These are phyloP conservation scores for Plodia interpunctella DNA, from an alignment of 1,140 invertebrate species.

Conservation along the genomic window DNA sequence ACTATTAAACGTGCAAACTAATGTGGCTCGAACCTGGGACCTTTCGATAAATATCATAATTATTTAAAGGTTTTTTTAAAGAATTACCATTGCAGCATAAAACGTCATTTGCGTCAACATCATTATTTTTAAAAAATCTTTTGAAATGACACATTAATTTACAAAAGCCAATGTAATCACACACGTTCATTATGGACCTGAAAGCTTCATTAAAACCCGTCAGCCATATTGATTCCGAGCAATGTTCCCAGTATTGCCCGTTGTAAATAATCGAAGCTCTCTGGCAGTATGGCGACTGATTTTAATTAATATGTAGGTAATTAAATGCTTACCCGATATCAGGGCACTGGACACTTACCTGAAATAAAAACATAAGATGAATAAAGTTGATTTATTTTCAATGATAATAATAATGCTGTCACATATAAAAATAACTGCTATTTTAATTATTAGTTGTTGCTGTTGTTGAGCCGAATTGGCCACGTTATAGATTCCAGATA, in stretches of 20 bases:
- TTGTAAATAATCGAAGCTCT: background rate
- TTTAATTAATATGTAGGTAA: constrained; percentile 10
- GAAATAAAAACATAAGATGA: background rate
- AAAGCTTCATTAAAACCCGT: background rate
- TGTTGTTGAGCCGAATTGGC: too few relatives aligned
- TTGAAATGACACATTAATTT: background rate
- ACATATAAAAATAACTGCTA: too few relatives aligned
- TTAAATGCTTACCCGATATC: constrained; percentile 2
- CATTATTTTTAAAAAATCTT: background rate
- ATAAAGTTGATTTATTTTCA: background rate
- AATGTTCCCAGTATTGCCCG: background rate
- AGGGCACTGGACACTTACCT: background rate
- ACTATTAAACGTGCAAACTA: too few relatives aligned
- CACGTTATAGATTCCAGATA: too few relatives aligned
- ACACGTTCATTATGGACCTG: background rate
- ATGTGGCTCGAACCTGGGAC: too few relatives aligned
- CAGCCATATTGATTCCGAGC: background rate
- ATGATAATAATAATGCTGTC: too few relatives aligned
- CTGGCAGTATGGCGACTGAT: background rate
- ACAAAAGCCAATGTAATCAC: background rate
- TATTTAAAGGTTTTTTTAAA: too few relatives aligned
- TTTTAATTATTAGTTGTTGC: too few relatives aligned
- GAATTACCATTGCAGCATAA: background rate
- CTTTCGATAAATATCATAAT: too few relatives aligned
- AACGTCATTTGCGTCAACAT: background rate